Conservation (phyloP, 2,797 vertebrate species). For the Anableps anableps region DNA sequence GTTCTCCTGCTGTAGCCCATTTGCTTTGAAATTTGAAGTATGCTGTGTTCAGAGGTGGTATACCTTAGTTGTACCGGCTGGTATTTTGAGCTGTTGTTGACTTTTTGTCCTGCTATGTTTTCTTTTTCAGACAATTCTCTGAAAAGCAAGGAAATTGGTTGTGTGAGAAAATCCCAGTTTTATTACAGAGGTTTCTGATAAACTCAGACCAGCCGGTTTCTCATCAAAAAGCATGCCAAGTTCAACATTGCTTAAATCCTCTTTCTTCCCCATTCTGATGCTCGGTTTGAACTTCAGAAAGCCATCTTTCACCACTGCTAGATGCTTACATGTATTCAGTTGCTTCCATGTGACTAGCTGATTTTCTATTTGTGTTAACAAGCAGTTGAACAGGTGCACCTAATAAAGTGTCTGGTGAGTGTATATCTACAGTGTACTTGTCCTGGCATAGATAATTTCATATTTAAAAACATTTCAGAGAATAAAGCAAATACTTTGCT, state of each 20-base stretch:
- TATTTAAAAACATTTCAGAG: conserved; percentile 38
- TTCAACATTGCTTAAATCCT: background rate
- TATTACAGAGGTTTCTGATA: background rate
- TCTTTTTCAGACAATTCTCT: background rate
- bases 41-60: background rate
- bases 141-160: background rate
- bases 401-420: background rate
- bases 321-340: background rate
- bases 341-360: background rate
- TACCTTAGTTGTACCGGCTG: background rate
- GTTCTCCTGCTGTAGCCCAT: background rate
- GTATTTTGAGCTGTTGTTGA: background rate
- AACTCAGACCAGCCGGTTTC: background rate
- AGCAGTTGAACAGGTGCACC: background rate
- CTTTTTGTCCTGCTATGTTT: background rate
- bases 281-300: background rate
- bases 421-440: background rate
- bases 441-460: conserved; percentile 34
- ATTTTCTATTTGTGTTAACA: background rate
- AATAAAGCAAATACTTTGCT: too few species aligned
- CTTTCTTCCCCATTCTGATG: background rate
- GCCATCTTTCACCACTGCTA: background rate
- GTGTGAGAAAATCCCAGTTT: background rate
- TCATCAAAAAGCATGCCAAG: background rate
- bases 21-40: background rate